Percentiles rank a stretch among this genome's conserved stretches.
phyloP scores from a whole-genome alignment of 2,113 vertebrate species.

The Hipposideros armiger region DNA sequence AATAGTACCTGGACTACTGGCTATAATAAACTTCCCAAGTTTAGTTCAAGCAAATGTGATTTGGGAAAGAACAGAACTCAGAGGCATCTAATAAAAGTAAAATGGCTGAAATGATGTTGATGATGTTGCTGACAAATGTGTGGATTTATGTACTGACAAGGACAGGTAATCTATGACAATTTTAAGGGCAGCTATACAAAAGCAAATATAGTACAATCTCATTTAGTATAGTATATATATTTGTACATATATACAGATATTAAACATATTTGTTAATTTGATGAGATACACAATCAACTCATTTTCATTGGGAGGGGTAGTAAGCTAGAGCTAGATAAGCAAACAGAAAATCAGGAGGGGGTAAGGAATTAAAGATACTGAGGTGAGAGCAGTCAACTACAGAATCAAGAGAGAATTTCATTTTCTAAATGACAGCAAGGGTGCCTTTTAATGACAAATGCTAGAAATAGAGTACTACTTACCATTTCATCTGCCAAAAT shows the following conservation, averaged over 20 bases:
- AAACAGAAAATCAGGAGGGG: background rate
- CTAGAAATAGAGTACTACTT: constrained; percentile 77
- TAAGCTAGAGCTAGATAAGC: background rate
- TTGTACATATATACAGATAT: background rate
- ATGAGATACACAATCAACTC: background rate
- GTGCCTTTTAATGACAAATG: background rate
- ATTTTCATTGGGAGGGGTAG: background rate
- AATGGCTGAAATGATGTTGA: background rate
- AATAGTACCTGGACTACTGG: background rate
- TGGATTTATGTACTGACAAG: background rate
- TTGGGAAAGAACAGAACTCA: background rate
- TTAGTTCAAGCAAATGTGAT: constrained; percentile 19
- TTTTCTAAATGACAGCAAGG: background rate
- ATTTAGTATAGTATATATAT: background rate
- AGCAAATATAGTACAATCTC: background rate
- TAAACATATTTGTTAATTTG: constrained; percentile 19
- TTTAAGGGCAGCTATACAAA: constrained; percentile 17
- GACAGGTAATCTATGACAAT: background rate
- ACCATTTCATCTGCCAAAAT: constrained; percentile 99
- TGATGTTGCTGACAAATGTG: background rate
- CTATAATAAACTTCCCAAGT: background rate
- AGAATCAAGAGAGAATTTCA: background rate
- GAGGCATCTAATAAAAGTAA: constrained; percentile 20
- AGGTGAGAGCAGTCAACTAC: background rate
- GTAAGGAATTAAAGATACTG: background rate